phyloP scores from a whole-genome alignment of 2,797 vertebrate species.

The Tapera naevia region DNA sequence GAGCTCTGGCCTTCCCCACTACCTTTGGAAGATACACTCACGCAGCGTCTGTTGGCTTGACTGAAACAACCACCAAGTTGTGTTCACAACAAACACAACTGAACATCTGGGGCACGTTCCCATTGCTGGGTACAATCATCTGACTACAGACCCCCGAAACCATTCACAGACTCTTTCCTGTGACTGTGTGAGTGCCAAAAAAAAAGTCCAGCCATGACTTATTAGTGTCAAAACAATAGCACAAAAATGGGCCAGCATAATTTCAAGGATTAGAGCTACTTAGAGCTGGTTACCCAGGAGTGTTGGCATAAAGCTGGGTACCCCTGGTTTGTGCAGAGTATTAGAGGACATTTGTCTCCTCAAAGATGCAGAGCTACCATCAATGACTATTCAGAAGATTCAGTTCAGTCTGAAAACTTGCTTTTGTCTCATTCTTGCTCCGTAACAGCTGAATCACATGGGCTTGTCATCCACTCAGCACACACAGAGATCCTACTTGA shows the following conservation, averaged over 20 bases:
- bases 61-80: not conserved
- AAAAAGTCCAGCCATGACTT: not conserved
- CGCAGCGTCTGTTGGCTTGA: not conserved
- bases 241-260: not conserved
- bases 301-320: not conserved
- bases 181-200: not conserved
- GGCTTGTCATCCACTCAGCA: not conserved
- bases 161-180: not conserved
- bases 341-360: not conserved
- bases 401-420: not conserved
- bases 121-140: not conserved
- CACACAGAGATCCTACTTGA: not conserved
- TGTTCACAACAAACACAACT: not conserved
- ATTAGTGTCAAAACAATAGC: not conserved
- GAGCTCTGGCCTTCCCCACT: not conserved
- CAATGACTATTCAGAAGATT: not conserved
- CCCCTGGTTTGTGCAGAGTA: not conserved
- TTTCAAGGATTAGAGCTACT: not conserved
- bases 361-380: not conserved
- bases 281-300: not conserved
- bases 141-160: not conserved
- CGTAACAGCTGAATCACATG: rapidly evolving
- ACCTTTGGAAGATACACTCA: not conserved
- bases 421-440: not conserved
- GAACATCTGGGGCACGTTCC: not conserved